Base-by-base conservation (phyloP, 2,113 vertebrate species). In the Heterocephalus glaber region DNA sequence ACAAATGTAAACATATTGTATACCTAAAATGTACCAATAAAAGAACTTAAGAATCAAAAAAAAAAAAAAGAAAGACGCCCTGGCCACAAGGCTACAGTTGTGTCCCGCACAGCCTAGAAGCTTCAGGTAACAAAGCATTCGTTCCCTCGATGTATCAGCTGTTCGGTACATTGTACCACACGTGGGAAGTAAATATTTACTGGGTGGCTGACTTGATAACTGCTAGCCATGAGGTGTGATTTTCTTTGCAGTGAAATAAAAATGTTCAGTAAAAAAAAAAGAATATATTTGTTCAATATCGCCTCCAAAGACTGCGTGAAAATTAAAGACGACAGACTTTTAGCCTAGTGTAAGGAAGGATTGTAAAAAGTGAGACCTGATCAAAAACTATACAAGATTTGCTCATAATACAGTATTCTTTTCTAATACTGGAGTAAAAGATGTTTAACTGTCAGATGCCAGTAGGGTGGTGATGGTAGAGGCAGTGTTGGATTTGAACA, bases 251-350 rank as follows among this genome's bases (percentile, higher is more conserved):
- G 19, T 3, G 72, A 89, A 89, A 92, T 80, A 66, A n/a, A n/a
- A n/a, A 44, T 10, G 49, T 38, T 86, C 68, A 35, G 56, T 85
- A 47, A 90, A 56, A n/a, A n/a, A n/a, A n/a, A n/a, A n/a, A n/a
- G n/a, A n/a, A n/a, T n/a, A n/a, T n/a, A n/a, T n/a, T n/a, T n/a
- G n/a, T n/a, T n/a, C n/a, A n/a, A n/a, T 90, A 81, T 91, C 90
- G 38, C 52, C 61, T 96, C 49, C n/a, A 74, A 87, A 89, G 82
- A 86, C 76, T 79, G 35, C 30, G 14, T 92, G 20, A 86, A 92
- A 93, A 93, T 85, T 58, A 95, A 56, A 86, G 72, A 47, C 92
- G 56, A 79, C 35, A 93, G 47, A 83, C 44, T 93, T 94, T 83
- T 90, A 63, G 76, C n/a, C 74, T 41, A 74, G 30, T 60, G 35